Conservation (phyloP, 2,888 invertebrate genomes). For the Boloria selene region DNA sequence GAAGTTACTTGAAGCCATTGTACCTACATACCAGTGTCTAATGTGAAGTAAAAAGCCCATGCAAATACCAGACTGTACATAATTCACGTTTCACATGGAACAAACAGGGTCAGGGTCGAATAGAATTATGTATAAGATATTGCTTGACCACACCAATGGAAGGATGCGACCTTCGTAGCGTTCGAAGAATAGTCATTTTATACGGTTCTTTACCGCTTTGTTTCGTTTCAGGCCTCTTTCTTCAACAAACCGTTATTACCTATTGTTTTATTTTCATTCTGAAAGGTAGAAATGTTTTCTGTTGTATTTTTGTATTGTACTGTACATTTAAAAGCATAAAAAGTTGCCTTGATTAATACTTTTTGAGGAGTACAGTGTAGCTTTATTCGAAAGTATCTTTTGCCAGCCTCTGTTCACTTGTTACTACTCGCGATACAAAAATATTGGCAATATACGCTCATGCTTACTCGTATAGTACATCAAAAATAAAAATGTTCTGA, state of each 20-base stretch:
- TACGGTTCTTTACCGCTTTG: slow-evolving; percentile 10
- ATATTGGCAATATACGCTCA: no score
- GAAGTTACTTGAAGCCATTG: slow-evolving; percentile 5
- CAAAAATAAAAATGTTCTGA: no score
- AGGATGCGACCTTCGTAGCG: slow-evolving; percentile 45
- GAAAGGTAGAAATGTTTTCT: slow-evolving; percentile 11
- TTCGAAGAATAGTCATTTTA: slow-evolving; percentile 15
- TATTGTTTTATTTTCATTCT: slow-evolving; percentile 14
- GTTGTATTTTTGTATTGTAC: neutral
- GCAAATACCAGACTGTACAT: slow-evolving; percentile 20
- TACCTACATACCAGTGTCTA: slow-evolving; percentile 15
- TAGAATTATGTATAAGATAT: slow-evolving; percentile 49
- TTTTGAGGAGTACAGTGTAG: no score
- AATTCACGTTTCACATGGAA: slow-evolving; percentile 24
- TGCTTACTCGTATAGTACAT: no score
- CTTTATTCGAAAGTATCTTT: no score
- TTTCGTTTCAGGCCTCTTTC: slow-evolving; percentile 8
- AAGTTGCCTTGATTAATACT: neutral
- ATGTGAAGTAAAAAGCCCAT: slow-evolving; percentile 26
- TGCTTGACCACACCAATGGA: slow-evolving; percentile 53
- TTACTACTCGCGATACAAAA: no score
- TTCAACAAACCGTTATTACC: slow-evolving; percentile 1
- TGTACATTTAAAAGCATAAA: neutral
- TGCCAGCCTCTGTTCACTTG: no score
- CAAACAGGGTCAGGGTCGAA: slow-evolving; percentile 43